Percentiles rank a stretch among this genome's conserved stretches.
These are phyloP conservation scores for Lamprologus speciosus DNA, from an alignment of 2,113 vertebrate species.

Conservation along the genomic window DNA sequence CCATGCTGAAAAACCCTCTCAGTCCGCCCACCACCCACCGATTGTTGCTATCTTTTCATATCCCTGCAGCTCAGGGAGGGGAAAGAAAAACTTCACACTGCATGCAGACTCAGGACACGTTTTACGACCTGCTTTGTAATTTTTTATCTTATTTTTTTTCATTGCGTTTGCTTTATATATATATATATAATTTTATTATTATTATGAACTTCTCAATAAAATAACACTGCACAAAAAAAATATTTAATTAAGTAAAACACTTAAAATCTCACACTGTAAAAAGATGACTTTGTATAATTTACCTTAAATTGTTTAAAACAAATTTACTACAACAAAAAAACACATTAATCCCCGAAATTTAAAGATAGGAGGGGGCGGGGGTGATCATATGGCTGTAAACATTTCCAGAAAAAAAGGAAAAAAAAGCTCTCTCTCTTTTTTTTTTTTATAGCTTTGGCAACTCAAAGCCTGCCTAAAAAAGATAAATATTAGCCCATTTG, in stretches of 20 bases:
- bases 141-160: neutral
- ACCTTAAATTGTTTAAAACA: neutral
- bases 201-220: neutral
- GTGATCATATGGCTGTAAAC: neutral
- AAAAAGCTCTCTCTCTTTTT: neutral
- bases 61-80: neutral
- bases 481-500: neutral
- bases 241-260: neutral
- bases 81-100: neutral
- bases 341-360: neutral
- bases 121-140: neutral
- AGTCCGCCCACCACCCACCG: neutral
- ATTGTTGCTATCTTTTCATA: neutral
- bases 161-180: neutral
- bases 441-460: neutral
- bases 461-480: neutral
- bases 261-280: neutral
- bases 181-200: neutral
- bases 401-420: rapidly evolving
- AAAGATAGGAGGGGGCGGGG: rapidly evolving
- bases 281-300: neutral
- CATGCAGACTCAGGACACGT: neutral
- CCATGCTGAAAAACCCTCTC: neutral
- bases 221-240: neutral
- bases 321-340: neutral